These are phyloP conservation scores for Benitochromis conjunctus DNA, from an alignment of 2,113 vertebrate genomes.

Conservation along the genomic window DNA sequence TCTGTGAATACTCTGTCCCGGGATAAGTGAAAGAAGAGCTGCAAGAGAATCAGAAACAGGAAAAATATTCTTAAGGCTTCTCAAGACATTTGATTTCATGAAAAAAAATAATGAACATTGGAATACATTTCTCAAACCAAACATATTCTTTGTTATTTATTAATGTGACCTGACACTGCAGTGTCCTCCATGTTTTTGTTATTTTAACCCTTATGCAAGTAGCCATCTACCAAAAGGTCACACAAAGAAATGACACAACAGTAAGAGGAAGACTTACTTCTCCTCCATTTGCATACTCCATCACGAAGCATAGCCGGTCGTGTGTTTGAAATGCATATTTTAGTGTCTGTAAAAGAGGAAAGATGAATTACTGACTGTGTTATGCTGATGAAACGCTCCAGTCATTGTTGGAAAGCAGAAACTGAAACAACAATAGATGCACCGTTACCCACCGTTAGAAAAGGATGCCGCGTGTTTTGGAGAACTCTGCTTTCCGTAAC, in stretches of 20 bases:
- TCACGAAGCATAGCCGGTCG: conserved; percentile 93
- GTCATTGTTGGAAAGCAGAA: neutral
- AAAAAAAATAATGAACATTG: neutral
- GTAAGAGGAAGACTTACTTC: conserved; percentile 74
- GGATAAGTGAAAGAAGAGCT: conserved; percentile 95
- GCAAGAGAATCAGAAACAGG: neutral
- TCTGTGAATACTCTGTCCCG: conserved; percentile 91
- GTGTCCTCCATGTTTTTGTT: neutral
- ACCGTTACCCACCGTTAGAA: conserved; percentile 82
- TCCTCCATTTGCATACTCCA: conserved; percentile 95
- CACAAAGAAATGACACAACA: neutral
- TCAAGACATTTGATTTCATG: neutral
- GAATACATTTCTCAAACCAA: neutral
- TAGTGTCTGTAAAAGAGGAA: conserved; percentile 75
- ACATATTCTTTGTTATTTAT: neutral
- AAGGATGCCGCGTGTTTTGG: conserved; percentile 92
- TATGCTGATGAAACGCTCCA: neutral
- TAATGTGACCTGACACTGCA: neutral
- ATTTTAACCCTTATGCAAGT: neutral
- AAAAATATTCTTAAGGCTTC: neutral
- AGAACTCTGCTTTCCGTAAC: conserved; percentile 94
- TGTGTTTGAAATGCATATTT: conserved; percentile 96
- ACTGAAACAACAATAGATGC: neutral
- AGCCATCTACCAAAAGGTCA: neutral
- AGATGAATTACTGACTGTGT: neutral